Percentiles rank a stretch among this genome's conserved stretches.
Evolutionary conservation across 1,140 invertebrate genomes (phyloP).

Genomic region (Monomorium pharaonis): DNA sequence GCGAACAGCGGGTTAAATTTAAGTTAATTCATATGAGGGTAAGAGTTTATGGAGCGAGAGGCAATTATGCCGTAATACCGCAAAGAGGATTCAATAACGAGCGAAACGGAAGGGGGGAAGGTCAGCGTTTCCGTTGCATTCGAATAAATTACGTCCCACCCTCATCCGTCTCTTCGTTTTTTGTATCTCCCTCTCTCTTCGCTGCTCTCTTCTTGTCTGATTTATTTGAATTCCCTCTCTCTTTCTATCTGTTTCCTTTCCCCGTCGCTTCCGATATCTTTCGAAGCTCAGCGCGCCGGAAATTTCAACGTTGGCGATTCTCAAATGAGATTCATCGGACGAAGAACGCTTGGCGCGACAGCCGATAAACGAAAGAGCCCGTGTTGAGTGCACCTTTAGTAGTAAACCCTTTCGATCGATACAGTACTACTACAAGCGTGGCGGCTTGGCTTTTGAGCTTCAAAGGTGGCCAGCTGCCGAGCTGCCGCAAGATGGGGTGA

Average conservation of each 20-base stretch:
- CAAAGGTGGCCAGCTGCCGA: constrained; percentile 47
- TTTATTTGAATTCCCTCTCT: not conserved
- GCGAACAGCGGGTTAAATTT: constrained; percentile 36
- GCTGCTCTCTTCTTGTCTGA: not conserved
- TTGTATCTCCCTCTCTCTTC: too few species aligned
- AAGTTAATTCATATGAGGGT: constrained; percentile 42
- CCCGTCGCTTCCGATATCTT: not conserved
- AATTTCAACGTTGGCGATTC: constrained; percentile 42
- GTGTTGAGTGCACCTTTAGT: constrained; percentile 65
- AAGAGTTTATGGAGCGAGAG: constrained; percentile 45
- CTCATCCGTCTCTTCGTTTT: not conserved
- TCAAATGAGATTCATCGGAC: constrained; percentile 57
- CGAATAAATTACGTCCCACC: not conserved
- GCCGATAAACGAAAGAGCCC: constrained; percentile 63
- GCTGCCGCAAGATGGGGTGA: constrained; percentile 14
- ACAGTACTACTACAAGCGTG: constrained; percentile 47
- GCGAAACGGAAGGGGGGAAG: constrained; percentile 7
- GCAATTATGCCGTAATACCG: constrained; percentile 30
- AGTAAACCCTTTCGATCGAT: constrained; percentile 63
- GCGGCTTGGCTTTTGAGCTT: constrained; percentile 56
- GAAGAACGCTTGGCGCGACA: constrained; percentile 52
- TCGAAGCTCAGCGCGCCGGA: constrained; percentile 4
- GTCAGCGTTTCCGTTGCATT: constrained; percentile 26
- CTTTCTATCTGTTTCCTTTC: not conserved
- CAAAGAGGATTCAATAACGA: constrained; percentile 53